These are phyloP conservation scores for Leontopithecus rosalia DNA, from an alignment of 2,797 vertebrate species.

Conservation along the genomic window DNA sequence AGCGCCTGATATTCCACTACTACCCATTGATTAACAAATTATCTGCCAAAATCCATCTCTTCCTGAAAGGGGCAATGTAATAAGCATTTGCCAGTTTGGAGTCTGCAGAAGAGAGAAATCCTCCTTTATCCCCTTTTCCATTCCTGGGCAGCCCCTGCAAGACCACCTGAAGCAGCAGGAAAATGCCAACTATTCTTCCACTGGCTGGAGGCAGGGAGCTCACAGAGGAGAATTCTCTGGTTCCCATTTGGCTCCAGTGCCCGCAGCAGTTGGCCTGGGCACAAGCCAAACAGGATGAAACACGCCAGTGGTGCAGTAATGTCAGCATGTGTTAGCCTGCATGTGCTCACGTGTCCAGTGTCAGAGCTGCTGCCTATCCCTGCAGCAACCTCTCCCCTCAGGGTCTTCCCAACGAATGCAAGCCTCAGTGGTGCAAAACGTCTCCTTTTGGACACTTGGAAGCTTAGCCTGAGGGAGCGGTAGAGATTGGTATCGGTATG, in stretches of 20 bases:
- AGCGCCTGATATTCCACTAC: not conserved
- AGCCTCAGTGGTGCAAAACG: not conserved
- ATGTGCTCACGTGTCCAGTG: constrained; percentile 46
- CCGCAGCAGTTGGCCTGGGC: constrained; percentile 70
- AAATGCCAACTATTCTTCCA: not conserved
- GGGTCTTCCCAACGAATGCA: not conserved
- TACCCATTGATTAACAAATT: not conserved
- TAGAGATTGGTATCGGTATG: not conserved
- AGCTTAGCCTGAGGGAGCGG: not conserved
- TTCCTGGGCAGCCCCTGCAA: not conserved
- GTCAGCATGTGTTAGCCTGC: not conserved
- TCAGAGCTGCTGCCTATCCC: constrained; percentile 7
- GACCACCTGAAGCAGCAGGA: not conserved
- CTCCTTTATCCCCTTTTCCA: not conserved
- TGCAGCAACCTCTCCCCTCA: not conserved
- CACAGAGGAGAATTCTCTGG: not conserved
- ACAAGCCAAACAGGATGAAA: constrained; percentile 65
- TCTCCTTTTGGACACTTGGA: not conserved
- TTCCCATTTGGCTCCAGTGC: constrained; percentile 71
- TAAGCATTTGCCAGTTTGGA: not conserved
- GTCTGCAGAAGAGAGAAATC: not conserved
- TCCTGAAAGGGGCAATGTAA: not conserved
- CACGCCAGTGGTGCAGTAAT: constrained; percentile 50
- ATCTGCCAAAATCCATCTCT: not conserved
- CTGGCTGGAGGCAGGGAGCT: not conserved